Evolutionary conservation across 2,797 vertebrate genomes (phyloP).

Genomic region (Hozukius guyotensis): DNA sequence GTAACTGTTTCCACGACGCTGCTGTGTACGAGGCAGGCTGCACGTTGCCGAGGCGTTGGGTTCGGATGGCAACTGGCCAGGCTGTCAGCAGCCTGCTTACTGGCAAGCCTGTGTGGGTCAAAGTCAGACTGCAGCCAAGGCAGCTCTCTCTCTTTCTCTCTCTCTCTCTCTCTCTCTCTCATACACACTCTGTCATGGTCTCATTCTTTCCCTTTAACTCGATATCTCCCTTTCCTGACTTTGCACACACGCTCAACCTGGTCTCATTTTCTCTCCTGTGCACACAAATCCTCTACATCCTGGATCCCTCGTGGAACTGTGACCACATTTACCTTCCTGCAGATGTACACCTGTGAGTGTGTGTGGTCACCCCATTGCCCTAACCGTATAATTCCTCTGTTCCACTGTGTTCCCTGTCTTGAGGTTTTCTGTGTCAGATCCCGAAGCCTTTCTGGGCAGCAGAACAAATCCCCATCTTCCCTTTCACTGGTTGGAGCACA

Average conservation of each 20-base stretch:
- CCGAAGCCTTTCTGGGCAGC: conserved; percentile 53
- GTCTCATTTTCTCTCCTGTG: conserved; percentile 26
- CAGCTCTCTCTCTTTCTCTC: conserved; percentile 31
- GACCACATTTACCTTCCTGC: conserved; percentile 16
- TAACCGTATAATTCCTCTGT: conserved; percentile 30
- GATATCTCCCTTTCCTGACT: conserved; percentile 27
- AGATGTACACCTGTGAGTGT: conserved; percentile 34
- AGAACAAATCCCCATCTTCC: conserved; percentile 55
- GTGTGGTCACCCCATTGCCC: conserved; percentile 43
- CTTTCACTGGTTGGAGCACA: conserved; percentile 45
- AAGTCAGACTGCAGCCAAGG: conserved; percentile 64
- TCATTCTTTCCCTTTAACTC: conserved; percentile 64
- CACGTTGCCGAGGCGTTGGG: conserved; percentile 79
- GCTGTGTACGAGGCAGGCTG: conserved; percentile 78
- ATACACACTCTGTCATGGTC: conserved; percentile 47
- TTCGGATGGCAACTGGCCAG: conserved; percentile 72
- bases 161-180: conserved; percentile 28
- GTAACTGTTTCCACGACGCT: conserved; percentile 66
- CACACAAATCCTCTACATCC: conserved; percentile 32
- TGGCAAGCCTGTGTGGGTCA: conserved; percentile 74
- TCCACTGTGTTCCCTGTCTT: conserved; percentile 32
- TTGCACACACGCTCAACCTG: conserved; percentile 10
- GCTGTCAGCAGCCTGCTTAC: conserved; percentile 77
- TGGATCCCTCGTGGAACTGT: conserved; percentile 7
- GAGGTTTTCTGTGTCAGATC: conserved; percentile 54